A percentile compares a stretch with the other conserved stretches of the same genome.
Conservation (phyloP, 2,888 invertebrate genomes). For the Sylvicola cinctus region DNA sequence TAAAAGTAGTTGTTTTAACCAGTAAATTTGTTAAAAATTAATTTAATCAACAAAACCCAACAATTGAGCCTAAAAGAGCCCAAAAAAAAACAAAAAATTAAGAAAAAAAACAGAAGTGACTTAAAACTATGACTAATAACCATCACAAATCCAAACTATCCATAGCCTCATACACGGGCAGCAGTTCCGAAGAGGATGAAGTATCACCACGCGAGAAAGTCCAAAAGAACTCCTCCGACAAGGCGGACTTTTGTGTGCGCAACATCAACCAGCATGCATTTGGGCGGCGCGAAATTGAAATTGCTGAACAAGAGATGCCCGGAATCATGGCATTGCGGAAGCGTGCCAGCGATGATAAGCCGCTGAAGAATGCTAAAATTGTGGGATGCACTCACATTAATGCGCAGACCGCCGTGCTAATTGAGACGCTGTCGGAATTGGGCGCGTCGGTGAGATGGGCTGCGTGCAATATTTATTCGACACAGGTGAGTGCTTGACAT, state of each 20-base stretch:
- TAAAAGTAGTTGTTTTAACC: too few relatives aligned
- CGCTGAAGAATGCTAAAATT: constrained; percentile 84
- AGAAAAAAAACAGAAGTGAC: too few relatives aligned
- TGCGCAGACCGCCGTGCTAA: constrained; percentile 90
- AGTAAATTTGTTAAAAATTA: too few relatives aligned
- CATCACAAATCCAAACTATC: too few relatives aligned
- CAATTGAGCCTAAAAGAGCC: too few relatives aligned
- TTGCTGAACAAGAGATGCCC: constrained; percentile 98
- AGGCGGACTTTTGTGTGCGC: constrained; percentile 81
- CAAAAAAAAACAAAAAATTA: too few relatives aligned
- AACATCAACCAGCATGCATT: constrained; percentile 86
- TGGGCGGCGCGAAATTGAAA: constrained; percentile 90
- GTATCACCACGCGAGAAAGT: constrained; percentile 83
- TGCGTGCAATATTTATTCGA: constrained; percentile 95
- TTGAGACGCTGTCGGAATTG: constrained; percentile 71
- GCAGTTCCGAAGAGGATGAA: constrained; percentile 85
- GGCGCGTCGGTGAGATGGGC: constrained; percentile 91
- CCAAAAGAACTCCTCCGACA: constrained; percentile 68
- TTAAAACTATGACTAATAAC: too few relatives aligned
- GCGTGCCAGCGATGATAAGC: constrained; percentile 82
- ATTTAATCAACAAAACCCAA: too few relatives aligned
- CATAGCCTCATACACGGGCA: constrained; percentile 37
- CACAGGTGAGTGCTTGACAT: constrained; percentile 36
- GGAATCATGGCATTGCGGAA: constrained; percentile 89
- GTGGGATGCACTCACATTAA: constrained; percentile 98